Evolutionary conservation across 1,140 invertebrate species (phyloP).

Genomic region (Pseudomyrmex sp.): DNA sequence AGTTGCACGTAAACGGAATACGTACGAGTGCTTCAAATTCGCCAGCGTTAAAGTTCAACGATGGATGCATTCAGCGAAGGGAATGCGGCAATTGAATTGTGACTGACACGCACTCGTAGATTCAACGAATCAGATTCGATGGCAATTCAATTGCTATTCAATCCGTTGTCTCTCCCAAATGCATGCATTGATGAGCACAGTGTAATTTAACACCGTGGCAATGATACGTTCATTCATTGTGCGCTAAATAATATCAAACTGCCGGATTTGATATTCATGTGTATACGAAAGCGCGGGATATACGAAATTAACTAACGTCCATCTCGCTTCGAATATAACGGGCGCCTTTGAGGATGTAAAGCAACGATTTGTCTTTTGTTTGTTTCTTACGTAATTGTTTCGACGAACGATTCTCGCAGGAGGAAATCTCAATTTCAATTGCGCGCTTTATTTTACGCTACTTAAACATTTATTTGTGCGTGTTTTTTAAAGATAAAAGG

Average conservation of each 20-base stretch:
- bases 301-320: too few relatives aligned
- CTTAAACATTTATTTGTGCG: neutral
- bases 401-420: too few relatives aligned
- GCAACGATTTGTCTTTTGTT: too few relatives aligned
- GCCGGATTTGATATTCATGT: neutral
- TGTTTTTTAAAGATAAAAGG: neutral
- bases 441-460: neutral
- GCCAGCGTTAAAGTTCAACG: slow-evolving; percentile 30
- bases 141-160: slow-evolving; percentile 53
- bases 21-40: slow-evolving; percentile 8
- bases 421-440: neutral
- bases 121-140: slow-evolving; percentile 52
- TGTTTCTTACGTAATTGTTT: too few relatives aligned
- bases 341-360: too few relatives aligned
- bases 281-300: too few relatives aligned
- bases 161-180: slow-evolving; percentile 40
- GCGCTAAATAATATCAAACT: slow-evolving; percentile 41
- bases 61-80: slow-evolving; percentile 25
- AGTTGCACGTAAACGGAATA: too few relatives aligned
- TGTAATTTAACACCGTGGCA: slow-evolving; percentile 34
- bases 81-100: slow-evolving; percentile 27
- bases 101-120: slow-evolving; percentile 38
- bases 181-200: slow-evolving; percentile 46
- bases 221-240: slow-evolving; percentile 28
- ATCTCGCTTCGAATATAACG: too few relatives aligned